Conservation (phyloP, 35 echinoderm and acorn worm genomes). For the Stichopus chloronotus region DNA sequence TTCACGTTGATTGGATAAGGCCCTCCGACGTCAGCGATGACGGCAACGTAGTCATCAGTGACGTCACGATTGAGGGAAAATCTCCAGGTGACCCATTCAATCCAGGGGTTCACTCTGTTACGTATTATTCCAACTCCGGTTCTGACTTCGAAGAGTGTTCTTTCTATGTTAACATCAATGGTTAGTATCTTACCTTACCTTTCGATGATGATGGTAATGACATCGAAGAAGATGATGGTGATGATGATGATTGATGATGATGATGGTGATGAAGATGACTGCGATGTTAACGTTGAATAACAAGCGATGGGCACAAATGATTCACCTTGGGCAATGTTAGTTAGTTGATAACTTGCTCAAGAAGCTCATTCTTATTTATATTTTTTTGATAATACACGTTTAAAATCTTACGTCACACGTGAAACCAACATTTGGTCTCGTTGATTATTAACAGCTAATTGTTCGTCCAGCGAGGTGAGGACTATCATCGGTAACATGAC, state of each 20-base stretch:
- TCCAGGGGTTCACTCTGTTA: neutral
- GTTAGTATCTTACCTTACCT: neutral
- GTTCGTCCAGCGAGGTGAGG: neutral
- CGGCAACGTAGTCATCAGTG: neutral
- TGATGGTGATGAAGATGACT: neutral
- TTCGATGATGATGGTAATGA: neutral
- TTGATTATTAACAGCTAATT: no score
- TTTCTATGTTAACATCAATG: neutral
- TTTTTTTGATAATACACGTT: no score
- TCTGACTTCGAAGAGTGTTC: neutral
- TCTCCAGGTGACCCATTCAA: neutral
- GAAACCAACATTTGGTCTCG: no score
- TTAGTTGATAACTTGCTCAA: no score
- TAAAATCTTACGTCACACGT: no score
- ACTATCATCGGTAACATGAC: slow-evolving; percentile 15
- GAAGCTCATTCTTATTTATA: no score
- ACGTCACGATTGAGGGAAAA: neutral
- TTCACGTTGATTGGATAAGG: slow-evolving; percentile 30
- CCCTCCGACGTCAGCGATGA: neutral
- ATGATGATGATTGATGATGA: neutral
- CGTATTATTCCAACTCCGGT: neutral
- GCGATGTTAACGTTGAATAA: neutral
- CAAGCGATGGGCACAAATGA: no score
- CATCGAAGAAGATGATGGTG: neutral
- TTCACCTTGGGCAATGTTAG: no score